These are phyloP conservation scores for Ecliptopera silaceata DNA, from an alignment of 2,888 invertebrate species.

Conservation along the genomic window DNA sequence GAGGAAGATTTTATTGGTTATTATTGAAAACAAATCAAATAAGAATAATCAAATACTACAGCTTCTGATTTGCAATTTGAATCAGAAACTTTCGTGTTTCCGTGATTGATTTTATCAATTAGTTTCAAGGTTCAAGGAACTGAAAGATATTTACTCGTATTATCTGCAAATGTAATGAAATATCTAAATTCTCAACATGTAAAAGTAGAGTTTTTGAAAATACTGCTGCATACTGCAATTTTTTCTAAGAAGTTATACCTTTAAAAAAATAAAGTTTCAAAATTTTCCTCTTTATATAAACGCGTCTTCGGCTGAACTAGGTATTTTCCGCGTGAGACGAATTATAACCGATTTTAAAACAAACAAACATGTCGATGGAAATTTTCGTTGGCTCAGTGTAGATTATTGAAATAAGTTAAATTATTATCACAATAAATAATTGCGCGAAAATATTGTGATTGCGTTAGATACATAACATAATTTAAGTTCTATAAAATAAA, in stretches of 20 bases:
- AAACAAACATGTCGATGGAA: slow-evolving; percentile 58
- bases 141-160: too few species aligned
- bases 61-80: neutral
- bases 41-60: neutral
- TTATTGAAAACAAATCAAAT: too few species aligned
- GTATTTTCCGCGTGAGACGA: slow-evolving; percentile 39
- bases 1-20: neutral
- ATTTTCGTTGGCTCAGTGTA: slow-evolving; percentile 45
- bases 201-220: too few species aligned
- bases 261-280: slow-evolving; percentile 38
- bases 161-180: too few species aligned
- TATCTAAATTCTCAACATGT: too few species aligned
- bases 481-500: too few species aligned
- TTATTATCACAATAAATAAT: slow-evolving; percentile 17
- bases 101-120: slow-evolving; percentile 14
- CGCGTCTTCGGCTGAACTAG: too few species aligned
- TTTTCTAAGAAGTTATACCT: too few species aligned
- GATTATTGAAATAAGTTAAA: slow-evolving; percentile 4
- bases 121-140: slow-evolving; percentile 4
- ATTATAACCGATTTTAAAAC: slow-evolving; percentile 37
- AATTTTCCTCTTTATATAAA: too few species aligned
- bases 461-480: neutral
- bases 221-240: too few species aligned
- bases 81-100: slow-evolving; percentile 1
- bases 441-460: slow-evolving; percentile 26